A percentile compares a stretch with the other conserved stretches of the same genome.
These are phyloP conservation scores for Otocyon megalotis DNA, from an alignment of 2,113 vertebrate genomes.

Conservation along the genomic window DNA sequence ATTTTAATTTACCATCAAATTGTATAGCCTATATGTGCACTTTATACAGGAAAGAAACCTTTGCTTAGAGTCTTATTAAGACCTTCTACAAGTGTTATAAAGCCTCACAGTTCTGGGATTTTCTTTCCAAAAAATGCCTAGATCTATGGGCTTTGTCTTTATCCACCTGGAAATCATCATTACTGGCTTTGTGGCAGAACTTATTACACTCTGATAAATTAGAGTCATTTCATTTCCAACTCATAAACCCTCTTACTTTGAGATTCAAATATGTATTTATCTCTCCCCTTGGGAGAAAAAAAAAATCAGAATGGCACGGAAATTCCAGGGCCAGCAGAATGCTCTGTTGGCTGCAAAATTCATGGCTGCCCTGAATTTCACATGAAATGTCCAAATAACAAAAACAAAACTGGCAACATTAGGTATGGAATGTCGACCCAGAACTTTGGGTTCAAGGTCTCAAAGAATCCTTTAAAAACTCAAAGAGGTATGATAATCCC, in stretches of 20 bases:
- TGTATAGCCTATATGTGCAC: background rate
- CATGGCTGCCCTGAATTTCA: background rate
- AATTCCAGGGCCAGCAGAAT: background rate
- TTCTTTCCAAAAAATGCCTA: background rate
- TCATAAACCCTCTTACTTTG: constrained; percentile 41
- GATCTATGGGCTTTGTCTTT: background rate
- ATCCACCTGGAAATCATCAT: background rate
- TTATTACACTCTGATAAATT: background rate
- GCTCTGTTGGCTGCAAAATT: background rate
- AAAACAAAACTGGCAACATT: background rate
- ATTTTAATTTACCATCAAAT: constrained; percentile 29
- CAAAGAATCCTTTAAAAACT: background rate
- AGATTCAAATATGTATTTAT: background rate
- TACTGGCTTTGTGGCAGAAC: background rate
- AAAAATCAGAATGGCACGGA: background rate
- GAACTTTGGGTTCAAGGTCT: background rate
- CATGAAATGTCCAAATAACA: background rate
- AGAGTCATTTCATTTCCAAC: constrained; percentile 5
- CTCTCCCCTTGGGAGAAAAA: background rate
- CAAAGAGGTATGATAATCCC: background rate
- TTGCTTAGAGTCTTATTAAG: background rate
- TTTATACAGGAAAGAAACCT: constrained; percentile 24
- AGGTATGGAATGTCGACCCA: background rate
- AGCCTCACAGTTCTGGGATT: background rate
- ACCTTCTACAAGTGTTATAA: background rate